These are phyloP conservation scores for Galleria mellonella DNA, from an alignment of 1,140 invertebrate species.

Conservation along the genomic window DNA sequence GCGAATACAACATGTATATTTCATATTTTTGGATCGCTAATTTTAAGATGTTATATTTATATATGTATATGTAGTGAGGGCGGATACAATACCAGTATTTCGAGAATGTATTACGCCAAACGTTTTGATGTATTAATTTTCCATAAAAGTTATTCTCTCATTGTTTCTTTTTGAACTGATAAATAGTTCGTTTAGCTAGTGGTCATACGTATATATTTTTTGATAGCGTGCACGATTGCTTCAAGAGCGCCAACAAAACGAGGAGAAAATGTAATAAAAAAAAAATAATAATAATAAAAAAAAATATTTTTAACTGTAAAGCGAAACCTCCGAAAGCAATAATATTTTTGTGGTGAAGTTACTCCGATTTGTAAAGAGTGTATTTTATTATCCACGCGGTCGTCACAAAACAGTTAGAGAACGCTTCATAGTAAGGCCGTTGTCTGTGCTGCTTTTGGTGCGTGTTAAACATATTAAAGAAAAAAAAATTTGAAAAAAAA, in stretches of 20 bases:
- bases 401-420: conserved; percentile 52
- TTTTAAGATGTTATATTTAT: conserved; percentile 75
- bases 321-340: conserved; percentile 65
- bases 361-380: conserved; percentile 58
- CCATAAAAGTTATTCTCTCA: conserved; percentile 55
- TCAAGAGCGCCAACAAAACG: conserved; percentile 39
- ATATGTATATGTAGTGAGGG: conserved; percentile 71
- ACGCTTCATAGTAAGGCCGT: conserved; percentile 57
- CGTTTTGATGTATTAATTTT: conserved; percentile 72
- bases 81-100: conserved; percentile 68
- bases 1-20: conserved; percentile 70
- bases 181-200: conserved; percentile 71
- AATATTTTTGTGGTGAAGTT: conserved; percentile 69
- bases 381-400: conserved; percentile 67
- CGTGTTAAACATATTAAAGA: background rate
- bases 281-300: too few species aligned
- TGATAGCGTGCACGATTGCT: conserved; percentile 66
- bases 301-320: conserved; percentile 63
- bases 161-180: conserved; percentile 40
- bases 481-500: background rate
- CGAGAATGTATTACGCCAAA: conserved; percentile 69
- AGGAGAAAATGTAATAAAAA: conserved; percentile 22
- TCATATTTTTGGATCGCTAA: conserved; percentile 74
- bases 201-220: conserved; percentile 69
- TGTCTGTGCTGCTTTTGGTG: conserved; percentile 38